A percentile compares a stretch with the other conserved stretches of the same genome.
phyloP scores from a whole-genome alignment of 2,888 invertebrate genomes.

The Eustalomyia histrio region DNA sequence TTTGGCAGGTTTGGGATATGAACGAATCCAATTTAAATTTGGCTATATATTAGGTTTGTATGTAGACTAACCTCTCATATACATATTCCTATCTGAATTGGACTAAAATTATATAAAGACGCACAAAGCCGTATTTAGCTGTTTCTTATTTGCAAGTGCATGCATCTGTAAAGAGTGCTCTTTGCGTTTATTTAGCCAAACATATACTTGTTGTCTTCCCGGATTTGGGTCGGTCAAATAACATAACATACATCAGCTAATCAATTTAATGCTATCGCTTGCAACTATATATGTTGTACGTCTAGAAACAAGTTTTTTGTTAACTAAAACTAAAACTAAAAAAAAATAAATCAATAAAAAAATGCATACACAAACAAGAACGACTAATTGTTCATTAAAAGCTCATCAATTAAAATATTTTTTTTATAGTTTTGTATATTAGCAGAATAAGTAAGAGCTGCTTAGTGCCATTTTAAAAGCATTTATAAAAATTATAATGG shows the following conservation, averaged over 20 bases:
- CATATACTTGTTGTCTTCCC: background rate
- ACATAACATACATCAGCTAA: background rate
- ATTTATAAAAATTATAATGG: too few relatives aligned
- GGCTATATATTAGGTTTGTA: too few relatives aligned
- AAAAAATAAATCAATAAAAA: background rate
- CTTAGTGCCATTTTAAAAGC: background rate
- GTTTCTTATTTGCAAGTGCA: too few relatives aligned
- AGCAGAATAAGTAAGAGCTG: background rate
- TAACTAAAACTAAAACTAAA: background rate
- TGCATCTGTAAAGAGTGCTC: too few relatives aligned
- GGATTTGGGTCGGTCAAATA: background rate
- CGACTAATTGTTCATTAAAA: constrained; percentile 37
- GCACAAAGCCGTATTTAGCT: too few relatives aligned
- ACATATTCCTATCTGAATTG: too few relatives aligned
- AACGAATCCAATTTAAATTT: too few relatives aligned
- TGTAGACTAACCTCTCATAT: too few relatives aligned
- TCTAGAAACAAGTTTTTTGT: constrained; percentile 14
- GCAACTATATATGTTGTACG: constrained; percentile 2
- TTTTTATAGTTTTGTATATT: constrained; percentile 9
- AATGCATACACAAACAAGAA: constrained; percentile 16
- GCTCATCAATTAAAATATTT: constrained; percentile 35
- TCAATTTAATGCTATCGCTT: constrained; percentile 22
- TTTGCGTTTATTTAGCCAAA: too few relatives aligned
- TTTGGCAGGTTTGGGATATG: too few relatives aligned
- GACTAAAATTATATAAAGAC: too few relatives aligned